Evolutionary conservation across 2,797 vertebrate genomes (phyloP), one percentile per base, ranked within the genome.

Genomic region (Eulemur rubriventer): DNA sequence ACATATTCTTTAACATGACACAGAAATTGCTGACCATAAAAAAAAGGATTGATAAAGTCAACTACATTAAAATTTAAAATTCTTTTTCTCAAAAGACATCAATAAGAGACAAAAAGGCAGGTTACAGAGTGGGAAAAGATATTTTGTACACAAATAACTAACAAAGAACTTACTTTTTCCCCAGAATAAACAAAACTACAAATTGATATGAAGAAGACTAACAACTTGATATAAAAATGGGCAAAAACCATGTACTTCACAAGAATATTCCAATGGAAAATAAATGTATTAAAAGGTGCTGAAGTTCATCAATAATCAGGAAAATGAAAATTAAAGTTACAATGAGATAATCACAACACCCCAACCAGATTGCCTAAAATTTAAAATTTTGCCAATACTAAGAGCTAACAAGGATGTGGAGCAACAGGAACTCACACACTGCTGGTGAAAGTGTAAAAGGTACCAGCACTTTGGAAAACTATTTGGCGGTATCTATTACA

Each of bases 31-130:
- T 91, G 38, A 35, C 12, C 26, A 55, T 88, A 87, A 28, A 75
- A 50, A 79, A 75, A 70, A 59, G 24, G 24, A 48, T 28, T 16
- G 12, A 59, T 63, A 55, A 75, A 89, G 72, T 63, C 20, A 76
- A 55, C 35, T 55, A 24, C 8, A 81, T 33, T 57, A 67, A 67
- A 72, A 79, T 46, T 30, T 17, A 57, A 94, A 75, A 67, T 94
- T 82, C 7, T 78, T 70, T 55, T 73, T 63, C 46, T 57, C 57
- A 46, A 94, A 96, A 75, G 55, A 80, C 16, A 86, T 86, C 28
- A n/a, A 35, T 7, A 76, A 26, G 48, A 43, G 30, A 41, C 13
- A 38, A 89, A 67, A 82, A 91, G 48, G 33, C 35, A 92, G n/a
- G 24, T 50, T 86, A 35, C 18, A 57, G 73, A 86, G 22, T 17